These are phyloP conservation scores for Sminthurides bifidus DNA, from an alignment of 1,140 invertebrate species.

Conservation along the genomic window DNA sequence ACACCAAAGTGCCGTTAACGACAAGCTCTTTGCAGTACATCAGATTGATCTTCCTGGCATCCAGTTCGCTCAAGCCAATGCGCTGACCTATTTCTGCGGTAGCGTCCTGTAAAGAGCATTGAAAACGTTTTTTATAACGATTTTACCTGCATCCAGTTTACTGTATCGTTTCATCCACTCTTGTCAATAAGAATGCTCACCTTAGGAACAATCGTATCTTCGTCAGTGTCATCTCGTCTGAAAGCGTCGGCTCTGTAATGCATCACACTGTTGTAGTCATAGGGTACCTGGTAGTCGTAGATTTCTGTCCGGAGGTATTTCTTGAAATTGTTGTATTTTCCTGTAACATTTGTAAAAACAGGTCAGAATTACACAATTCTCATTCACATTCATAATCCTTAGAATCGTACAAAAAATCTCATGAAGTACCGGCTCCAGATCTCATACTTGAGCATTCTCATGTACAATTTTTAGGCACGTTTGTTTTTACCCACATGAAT, in stretches of 20 bases:
- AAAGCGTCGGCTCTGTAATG: conserved; percentile 5
- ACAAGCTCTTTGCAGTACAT: conserved; percentile 45
- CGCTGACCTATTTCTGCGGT: conserved; percentile 47
- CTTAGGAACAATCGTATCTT: conserved; percentile 7
- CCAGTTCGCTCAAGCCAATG: conserved; percentile 50
- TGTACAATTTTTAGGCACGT: background rate
- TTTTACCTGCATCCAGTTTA: background rate
- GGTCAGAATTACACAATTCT: background rate
- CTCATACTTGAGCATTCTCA: background rate
- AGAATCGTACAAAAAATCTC: background rate
- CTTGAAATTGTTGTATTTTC: conserved; percentile 12
- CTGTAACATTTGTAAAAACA: background rate
- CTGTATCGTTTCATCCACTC: background rate
- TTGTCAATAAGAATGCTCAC: background rate
- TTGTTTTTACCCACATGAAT: background rate
- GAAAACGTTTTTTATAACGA: background rate
- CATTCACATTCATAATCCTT: background rate
- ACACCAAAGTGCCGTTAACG: background rate
- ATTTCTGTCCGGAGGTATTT: conserved; percentile 4
- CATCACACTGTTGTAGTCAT: conserved; percentile 20
- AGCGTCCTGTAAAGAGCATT: background rate
- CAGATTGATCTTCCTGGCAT: conserved; percentile 50
- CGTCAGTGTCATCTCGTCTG: conserved; percentile 6
- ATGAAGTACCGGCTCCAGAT: background rate
- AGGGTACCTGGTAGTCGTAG: conserved; percentile 6